Percentiles rank a stretch among this genome's conserved stretches.
These are phyloP conservation scores for Strigops habroptila DNA, from an alignment of 2,113 vertebrate genomes.

Conservation along the genomic window DNA sequence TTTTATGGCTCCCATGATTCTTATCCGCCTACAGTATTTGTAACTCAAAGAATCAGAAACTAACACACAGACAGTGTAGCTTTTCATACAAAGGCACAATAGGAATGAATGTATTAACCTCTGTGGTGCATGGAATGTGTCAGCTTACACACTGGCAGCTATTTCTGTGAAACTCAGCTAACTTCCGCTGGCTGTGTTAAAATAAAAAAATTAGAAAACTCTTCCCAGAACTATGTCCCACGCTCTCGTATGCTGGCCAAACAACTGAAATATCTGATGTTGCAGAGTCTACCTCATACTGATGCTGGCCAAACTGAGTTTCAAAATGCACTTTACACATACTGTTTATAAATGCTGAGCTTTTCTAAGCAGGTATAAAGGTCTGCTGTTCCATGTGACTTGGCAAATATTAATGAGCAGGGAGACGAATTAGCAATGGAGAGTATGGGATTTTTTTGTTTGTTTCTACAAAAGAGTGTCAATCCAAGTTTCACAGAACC, in stretches of 20 bases:
- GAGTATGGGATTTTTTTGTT: not conserved
- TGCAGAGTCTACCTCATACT: not conserved
- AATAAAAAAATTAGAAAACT: not conserved
- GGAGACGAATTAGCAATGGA: not conserved
- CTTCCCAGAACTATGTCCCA: slow-evolving; percentile 9
- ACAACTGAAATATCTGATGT: slow-evolving; percentile 22
- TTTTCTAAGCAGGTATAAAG: slow-evolving; percentile 40
- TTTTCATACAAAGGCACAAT: slow-evolving; percentile 59
- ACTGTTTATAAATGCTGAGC: not conserved
- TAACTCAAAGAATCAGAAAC: slow-evolving; percentile 57
- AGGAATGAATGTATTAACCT: slow-evolving; percentile 66
- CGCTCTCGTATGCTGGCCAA: not conserved
- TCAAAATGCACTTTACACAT: not conserved
- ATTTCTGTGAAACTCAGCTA: slow-evolving; percentile 51
- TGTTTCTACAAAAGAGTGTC: not conserved
- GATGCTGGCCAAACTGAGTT: not conserved
- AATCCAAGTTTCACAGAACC: not conserved
- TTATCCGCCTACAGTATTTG: slow-evolving; percentile 34
- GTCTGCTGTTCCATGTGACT: not conserved
- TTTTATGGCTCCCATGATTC: slow-evolving; percentile 26
- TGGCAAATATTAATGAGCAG: not conserved
- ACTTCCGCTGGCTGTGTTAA: slow-evolving; percentile 43
- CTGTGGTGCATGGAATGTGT: slow-evolving; percentile 56
- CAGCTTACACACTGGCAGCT: slow-evolving; percentile 60
- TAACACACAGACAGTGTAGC: slow-evolving; percentile 14